These are phyloP conservation scores for Entelurus aequoreus DNA, from an alignment of 2,113 vertebrate genomes.

Conservation along the genomic window DNA sequence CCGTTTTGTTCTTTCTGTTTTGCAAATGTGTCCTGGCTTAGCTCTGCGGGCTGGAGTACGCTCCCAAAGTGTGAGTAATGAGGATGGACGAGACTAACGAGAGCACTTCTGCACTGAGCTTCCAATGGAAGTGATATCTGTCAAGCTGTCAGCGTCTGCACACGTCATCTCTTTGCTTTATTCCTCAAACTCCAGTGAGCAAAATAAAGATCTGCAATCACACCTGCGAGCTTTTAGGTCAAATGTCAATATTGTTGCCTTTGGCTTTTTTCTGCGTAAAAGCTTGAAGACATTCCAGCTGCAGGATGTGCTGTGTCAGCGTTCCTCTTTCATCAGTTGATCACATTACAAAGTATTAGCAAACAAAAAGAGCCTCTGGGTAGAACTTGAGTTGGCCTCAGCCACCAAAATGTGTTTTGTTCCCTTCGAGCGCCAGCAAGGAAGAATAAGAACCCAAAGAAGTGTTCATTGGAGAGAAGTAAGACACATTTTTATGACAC, in stretches of 20 bases:
- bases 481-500: no score
- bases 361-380: constrained; percentile 3
- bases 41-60: constrained; percentile 10
- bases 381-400: constrained; percentile 4
- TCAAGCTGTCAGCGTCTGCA: constrained; percentile 23
- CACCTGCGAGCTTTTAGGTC: not conserved
- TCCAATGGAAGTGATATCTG: constrained; percentile 29
- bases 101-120: constrained; percentile 16
- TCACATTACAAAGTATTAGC: not conserved
- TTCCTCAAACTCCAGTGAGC: not conserved
- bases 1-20: constrained; percentile 9
- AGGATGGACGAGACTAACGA: constrained; percentile 49
- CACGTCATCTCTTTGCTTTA: not conserved
- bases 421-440: no score
- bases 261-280: not conserved
- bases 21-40: constrained; percentile 14
- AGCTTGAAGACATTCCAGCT: not conserved
- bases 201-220: not conserved
- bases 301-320: not conserved
- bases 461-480: no score
- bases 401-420: not conserved
- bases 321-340: not conserved
- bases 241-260: not conserved
- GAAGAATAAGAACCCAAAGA: not conserved
- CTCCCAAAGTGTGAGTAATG: constrained; percentile 47